A percentile compares a stretch with the other conserved stretches of the same genome.
These are phyloP conservation scores for Drosophila ananassae DNA, from an alignment of 1,140 invertebrate species.

Conservation along the genomic window DNA sequence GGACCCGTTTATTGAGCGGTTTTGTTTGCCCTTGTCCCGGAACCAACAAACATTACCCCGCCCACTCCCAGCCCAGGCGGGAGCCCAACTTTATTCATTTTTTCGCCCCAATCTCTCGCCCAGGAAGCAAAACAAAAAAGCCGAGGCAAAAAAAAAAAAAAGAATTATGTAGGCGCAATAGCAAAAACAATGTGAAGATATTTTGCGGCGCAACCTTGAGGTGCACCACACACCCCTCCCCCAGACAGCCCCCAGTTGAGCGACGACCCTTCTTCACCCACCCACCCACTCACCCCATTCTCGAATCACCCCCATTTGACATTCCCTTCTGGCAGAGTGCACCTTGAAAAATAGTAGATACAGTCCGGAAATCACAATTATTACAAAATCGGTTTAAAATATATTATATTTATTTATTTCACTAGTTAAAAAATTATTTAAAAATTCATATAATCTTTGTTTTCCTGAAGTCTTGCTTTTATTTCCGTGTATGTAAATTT, in stretches of 20 bases:
- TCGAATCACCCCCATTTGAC: neutral
- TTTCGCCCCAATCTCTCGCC: neutral
- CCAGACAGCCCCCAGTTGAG: neutral
- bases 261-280: conserved; percentile 10
- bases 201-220: conserved; percentile 55
- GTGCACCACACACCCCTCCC: conserved; percentile 26
- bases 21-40: conserved; percentile 66
- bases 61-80: neutral
- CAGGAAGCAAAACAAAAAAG: neutral
- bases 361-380: neutral
- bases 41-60: conserved; percentile 40
- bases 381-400: neutral
- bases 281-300: conserved; percentile 1
- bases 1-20: conserved; percentile 58
- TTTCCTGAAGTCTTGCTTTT: neutral
- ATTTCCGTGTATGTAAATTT: conserved; percentile 40
- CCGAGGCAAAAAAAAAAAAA: neutral
- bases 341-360: neutral
- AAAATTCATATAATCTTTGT: neutral
- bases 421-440: too few species aligned
- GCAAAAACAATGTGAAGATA: conserved; percentile 45
- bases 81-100: conserved; percentile 3
- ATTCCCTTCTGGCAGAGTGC: neutral
- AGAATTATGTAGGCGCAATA: conserved; percentile 27
- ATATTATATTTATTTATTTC: neutral